Conservation (phyloP, 2,888 invertebrate genomes). For the Liodrosophila aerea region DNA sequence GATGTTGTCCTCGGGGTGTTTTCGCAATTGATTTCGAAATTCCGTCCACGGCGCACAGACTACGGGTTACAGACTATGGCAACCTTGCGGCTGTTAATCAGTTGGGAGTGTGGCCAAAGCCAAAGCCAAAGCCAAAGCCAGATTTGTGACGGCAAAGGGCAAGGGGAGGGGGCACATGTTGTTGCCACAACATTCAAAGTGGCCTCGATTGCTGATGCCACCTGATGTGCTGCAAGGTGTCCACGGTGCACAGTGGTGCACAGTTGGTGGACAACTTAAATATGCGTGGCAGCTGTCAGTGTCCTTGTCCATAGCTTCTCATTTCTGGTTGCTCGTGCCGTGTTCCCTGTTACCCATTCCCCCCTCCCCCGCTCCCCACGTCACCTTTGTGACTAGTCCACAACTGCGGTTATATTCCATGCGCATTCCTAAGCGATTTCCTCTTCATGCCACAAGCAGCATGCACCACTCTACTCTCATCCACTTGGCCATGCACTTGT, state of each 20-base stretch:
- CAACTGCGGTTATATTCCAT: slow-evolving; percentile 22
- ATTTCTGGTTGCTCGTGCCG: too few species aligned
- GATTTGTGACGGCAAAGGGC: slow-evolving; percentile 17
- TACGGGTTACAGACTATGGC: background rate
- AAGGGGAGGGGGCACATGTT: slow-evolving; percentile 1
- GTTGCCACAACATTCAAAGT: slow-evolving; percentile 16
- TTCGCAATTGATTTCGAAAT: slow-evolving; percentile 3
- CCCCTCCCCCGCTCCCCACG: too few species aligned
- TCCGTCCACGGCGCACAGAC: background rate
- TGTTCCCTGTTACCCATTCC: too few species aligned
- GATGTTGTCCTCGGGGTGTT: background rate
- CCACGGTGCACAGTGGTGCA: background rate
- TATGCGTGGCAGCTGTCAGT: slow-evolving; percentile 44
- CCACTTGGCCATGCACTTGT: slow-evolving; percentile 6
- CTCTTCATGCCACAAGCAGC: slow-evolving; percentile 12
- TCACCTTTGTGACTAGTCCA: background rate
- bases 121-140: slow-evolving; percentile 21
- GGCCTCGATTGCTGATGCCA: slow-evolving; percentile 30
- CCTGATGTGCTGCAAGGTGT: slow-evolving; percentile 11
- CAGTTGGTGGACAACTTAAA: slow-evolving; percentile 25
- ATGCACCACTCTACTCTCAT: slow-evolving; percentile 4
- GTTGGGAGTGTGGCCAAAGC: background rate
- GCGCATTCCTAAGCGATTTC: slow-evolving; percentile 40
- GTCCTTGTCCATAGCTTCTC: slow-evolving; percentile 8
- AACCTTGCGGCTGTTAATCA: background rate